Base-by-base conservation (phyloP, 1,140 invertebrate genomes). In the Ceratina calcarata region DNA sequence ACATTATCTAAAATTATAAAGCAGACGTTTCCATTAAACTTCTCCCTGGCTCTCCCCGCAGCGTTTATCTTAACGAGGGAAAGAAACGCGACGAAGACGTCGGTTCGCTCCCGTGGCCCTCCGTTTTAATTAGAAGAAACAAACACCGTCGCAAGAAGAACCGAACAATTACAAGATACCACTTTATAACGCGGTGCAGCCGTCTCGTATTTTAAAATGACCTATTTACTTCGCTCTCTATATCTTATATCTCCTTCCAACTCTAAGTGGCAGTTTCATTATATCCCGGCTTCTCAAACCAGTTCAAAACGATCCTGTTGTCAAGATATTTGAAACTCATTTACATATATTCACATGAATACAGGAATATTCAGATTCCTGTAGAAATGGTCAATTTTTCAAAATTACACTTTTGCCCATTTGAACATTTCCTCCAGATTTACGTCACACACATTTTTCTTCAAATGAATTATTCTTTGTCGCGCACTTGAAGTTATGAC, bases 191-290 rank as follows among this genome's bases (percentile, higher is more conserved):
- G 7, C 8, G 32, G 3, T 10, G 37, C 37, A 16, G 60, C 24
- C 13, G 67, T 37, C 32, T 64, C 32, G 62, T 69, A 24, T 69
- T 32, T 55, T 69, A 22, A 60, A 45, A 49, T 37, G 32, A 69
- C 32, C 57, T 71, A 45, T 45, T 71, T 71, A 24, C 10, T 8
- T 4, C 27, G n/a, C 68, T 37, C 3, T 15, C n/a, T 45, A 45
- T 45, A 10, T 45, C 2, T 45, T 45, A 45, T 45, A 45, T 45
- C 37, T 45, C 10, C 7, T 45, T 10, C 10, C 37, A 45, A 10
- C 3, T 60, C n/a, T 49, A 60, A 49, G 37, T 45, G 6, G 3
- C 69, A 71, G n/a, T 71, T 53, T 71, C 32, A 49, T 71, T 71
- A 45, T 60, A 16, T 12, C 22, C 10, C 1, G 4, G 1, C 1